Evolutionary conservation across 2,797 vertebrate species (phyloP).

Genomic region (Lerista edwardsae): DNA sequence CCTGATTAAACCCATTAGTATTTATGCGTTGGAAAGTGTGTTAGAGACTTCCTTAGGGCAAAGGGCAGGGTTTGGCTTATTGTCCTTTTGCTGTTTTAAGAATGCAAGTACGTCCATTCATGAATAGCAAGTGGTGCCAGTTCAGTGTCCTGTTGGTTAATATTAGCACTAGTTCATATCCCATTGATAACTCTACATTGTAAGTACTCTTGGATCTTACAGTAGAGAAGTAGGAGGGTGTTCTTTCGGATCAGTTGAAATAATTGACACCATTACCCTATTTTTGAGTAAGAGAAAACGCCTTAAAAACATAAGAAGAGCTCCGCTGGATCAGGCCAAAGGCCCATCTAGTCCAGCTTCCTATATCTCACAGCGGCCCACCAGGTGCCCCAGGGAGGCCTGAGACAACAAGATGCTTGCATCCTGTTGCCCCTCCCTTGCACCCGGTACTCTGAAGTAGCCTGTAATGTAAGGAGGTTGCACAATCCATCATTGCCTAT

Average conservation of each 20-base stretch:
- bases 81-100: constrained; percentile 8
- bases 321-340: no score
- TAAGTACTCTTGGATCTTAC: not conserved
- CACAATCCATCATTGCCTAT: no score
- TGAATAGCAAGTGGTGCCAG: not conserved
- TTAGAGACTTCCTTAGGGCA: not conserved
- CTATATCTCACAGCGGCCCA: no score
- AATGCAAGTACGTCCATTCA: not conserved
- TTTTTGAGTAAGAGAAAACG: not conserved
- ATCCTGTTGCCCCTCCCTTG: no score
- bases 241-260: not conserved
- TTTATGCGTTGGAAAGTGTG: constrained; percentile 23
- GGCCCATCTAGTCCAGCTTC: no score
- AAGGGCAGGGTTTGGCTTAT: not conserved
- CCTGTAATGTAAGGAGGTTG: no score
- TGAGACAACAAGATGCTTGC: no score
- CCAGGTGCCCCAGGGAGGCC: no score
- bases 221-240: not conserved
- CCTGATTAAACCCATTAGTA: not conserved
- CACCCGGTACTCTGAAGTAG: no score
- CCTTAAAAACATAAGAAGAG: no score
- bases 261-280: not conserved
- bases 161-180: not conserved
- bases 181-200: not conserved
- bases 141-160: not conserved